Evolutionary conservation across 2,888 invertebrate species (phyloP), one percentile per base, ranked within the genome.

Genomic region (Rhaphigaster nebulosa): DNA sequence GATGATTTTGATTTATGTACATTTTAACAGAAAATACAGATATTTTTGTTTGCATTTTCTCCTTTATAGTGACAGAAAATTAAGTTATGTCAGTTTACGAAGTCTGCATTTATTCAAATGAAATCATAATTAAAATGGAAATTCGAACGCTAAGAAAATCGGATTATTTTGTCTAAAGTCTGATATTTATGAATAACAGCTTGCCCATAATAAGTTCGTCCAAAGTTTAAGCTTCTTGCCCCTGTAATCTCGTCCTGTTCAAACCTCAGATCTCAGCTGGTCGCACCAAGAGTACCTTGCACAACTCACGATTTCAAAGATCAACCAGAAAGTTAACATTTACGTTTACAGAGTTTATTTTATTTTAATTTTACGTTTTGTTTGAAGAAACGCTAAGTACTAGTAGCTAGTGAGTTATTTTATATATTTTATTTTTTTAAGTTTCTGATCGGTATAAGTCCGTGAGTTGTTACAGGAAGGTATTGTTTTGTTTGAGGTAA

Each of bases 131-230:
- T 29, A 29, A 65, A 65, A 65, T 29, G 2, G 10, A 76, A 76
- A 76, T 20, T 38, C 8, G 1, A 29, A 12, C 38, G 20, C 18
- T 12, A n/a, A 65, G 38, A 20, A 38, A 1, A 76, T 38, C 29
- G 29, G 70, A 76, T 38, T 76, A 76, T 76, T 76, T 38, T 76
- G 38, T 38, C 38, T 76, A 76, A 76, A 76, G 70, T 76, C 70
- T 76, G 29, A 76, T 76, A 38, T 76, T 38, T 76, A 20, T 38
- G 70, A 76, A 76, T 38, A 76, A 76, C 70, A 76, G 2, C 1
- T 76, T 8, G 6, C 6, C 34, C 70, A 76, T 38, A 76, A 76
- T 38, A 76, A 76, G 34, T 76, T 38, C 20, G 70, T 76, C 34
- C 70, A 38, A 76, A 76, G 70, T 76, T 76, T 10, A 76, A 76